These are phyloP conservation scores for Drosophila anomalipes DNA, from an alignment of 2,888 invertebrate species.

Conservation along the genomic window DNA sequence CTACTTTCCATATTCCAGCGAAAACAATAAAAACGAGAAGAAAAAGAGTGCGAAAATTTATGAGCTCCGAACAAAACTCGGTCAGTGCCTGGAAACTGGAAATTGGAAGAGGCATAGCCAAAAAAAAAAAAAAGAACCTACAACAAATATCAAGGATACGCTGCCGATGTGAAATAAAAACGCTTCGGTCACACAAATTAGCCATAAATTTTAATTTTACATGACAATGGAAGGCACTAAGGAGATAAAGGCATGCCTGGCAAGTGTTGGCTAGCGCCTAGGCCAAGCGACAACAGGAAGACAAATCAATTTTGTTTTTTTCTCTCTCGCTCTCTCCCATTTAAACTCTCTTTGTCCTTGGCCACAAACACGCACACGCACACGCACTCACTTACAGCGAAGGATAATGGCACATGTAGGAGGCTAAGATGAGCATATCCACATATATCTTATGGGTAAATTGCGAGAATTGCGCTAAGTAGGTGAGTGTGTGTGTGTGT, in stretches of 20 bases:
- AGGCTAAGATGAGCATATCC: constrained; percentile 40
- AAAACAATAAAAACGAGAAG: constrained; percentile 27
- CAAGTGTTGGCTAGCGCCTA: constrained; percentile 51
- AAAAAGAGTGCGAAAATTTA: constrained; percentile 56
- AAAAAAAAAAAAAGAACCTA: background rate
- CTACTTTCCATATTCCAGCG: constrained; percentile 41
- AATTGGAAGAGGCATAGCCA: constrained; percentile 26
- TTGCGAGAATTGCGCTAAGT: constrained; percentile 65
- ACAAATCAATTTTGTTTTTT: constrained; percentile 70
- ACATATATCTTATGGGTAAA: constrained; percentile 45
- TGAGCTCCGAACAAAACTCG: constrained; percentile 19
- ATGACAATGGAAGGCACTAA: constrained; percentile 61
- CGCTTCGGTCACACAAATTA: constrained; percentile 71
- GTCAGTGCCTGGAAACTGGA: constrained; percentile 18
- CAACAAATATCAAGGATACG: constrained; percentile 27
- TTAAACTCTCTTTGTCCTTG: constrained; percentile 38
- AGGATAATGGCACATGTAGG: constrained; percentile 39
- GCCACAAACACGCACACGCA: constrained; percentile 32
- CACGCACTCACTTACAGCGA: constrained; percentile 18
- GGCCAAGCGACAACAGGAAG: constrained; percentile 29
- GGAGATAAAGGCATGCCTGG: constrained; percentile 23
- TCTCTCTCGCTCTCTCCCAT: background rate
- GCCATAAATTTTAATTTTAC: constrained; percentile 81
- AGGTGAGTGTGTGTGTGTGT: constrained; percentile 49
- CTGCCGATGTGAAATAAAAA: constrained; percentile 1